Percentiles rank a stretch among this genome's conserved stretches.
These are phyloP conservation scores for Canis aureus DNA, from an alignment of 2,113 vertebrate species.

Conservation along the genomic window DNA sequence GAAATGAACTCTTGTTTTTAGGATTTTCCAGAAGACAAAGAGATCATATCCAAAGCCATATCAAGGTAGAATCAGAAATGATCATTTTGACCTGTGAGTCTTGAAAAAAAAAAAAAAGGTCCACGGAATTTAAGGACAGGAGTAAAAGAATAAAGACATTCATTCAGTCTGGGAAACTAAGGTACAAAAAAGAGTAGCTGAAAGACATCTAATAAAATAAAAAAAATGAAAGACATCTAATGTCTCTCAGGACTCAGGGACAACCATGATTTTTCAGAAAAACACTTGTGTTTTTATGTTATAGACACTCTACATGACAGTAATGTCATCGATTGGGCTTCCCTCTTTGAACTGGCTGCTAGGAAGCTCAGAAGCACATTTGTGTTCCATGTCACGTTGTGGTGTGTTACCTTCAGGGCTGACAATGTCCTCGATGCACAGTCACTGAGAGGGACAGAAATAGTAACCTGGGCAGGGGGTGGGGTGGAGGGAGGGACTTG, in stretches of 20 bases:
- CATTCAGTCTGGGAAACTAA: neutral
- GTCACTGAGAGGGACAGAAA: neutral
- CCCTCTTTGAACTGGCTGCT: neutral
- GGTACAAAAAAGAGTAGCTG: neutral
- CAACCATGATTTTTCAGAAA: neutral
- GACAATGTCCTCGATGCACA: neutral
- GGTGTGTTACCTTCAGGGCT: neutral
- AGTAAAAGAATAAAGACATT: neutral
- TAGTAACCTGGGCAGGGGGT: neutral
- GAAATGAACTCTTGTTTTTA: neutral
- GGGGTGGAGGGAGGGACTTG: neutral
- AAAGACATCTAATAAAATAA: neutral
- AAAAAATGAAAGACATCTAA: neutral
- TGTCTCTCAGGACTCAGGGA: neutral
- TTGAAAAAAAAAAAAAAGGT: neutral
- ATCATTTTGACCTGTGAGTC: conserved; percentile 44
- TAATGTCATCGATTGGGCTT: neutral
- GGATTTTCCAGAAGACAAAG: conserved; percentile 65
- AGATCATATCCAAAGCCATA: conserved; percentile 71
- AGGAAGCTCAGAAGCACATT: neutral
- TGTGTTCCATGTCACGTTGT: neutral
- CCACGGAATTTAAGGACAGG: neutral
- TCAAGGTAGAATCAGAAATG: conserved; percentile 75
- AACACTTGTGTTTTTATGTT: neutral
- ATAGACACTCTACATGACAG: rapidly evolving